Conservation (phyloP, 2,113 vertebrate genomes). For the Lethenteron camtschaticum region DNA sequence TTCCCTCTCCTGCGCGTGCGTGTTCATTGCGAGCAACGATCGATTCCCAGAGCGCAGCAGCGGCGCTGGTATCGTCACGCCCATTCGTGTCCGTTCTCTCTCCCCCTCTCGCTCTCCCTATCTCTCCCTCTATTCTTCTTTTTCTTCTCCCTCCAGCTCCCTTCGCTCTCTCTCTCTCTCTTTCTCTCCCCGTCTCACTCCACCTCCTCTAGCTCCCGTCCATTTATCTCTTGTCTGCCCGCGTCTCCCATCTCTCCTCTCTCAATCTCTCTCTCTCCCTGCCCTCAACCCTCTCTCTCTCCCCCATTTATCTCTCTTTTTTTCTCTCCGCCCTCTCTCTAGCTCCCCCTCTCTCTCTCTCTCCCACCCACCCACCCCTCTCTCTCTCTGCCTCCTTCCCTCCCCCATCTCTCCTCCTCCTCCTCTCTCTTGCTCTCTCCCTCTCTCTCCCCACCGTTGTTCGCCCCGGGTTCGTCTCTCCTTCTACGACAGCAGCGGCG, state of each 20-base stretch:
- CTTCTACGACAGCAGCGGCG: not conserved
- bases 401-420: not conserved
- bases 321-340: not conserved
- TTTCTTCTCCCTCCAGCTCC: not conserved
- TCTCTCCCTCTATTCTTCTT: not conserved
- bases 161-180: not conserved
- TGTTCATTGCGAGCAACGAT: too few species aligned
- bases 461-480: slow-evolving; percentile 4
- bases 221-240: not conserved
- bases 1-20: too few species aligned
- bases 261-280: not conserved
- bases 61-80: not conserved
- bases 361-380: not conserved
- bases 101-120: not conserved
- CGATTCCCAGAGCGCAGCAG: too few species aligned
- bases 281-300: not conserved
- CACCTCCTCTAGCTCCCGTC: too few species aligned
- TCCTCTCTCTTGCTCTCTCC: not conserved
- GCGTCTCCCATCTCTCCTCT: not conserved
- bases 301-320: not conserved
- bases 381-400: not conserved
- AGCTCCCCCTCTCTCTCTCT: not conserved
- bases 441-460: not conserved
- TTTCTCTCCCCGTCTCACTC: not conserved
- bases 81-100: not conserved